Percentiles rank a stretch among this genome's conserved stretches.
Evolutionary conservation across 2,113 vertebrate species (phyloP).

Genomic region (Antigone vipio): DNA sequence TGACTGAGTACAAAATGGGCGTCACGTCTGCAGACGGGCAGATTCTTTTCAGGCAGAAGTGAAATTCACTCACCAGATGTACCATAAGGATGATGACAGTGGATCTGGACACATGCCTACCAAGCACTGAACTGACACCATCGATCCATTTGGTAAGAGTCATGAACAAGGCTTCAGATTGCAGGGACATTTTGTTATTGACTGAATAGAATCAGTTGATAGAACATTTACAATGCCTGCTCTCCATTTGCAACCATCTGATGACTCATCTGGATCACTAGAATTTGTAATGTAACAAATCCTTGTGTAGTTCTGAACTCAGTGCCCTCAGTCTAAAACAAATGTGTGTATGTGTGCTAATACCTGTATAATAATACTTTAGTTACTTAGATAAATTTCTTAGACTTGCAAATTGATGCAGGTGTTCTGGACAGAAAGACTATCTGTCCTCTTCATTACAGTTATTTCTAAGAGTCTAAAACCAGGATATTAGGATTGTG

Average conservation of each 20-base stretch:
- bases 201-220: fast-evolving
- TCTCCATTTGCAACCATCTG: not conserved
- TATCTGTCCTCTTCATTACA: not conserved
- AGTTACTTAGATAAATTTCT: not conserved
- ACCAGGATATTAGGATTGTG: not conserved
- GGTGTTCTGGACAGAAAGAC: not conserved
- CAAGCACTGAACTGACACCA: not conserved
- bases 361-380: not conserved
- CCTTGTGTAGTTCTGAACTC: not conserved
- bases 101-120: not conserved
- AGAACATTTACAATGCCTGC: not conserved
- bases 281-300: not conserved
- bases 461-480: not conserved
- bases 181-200: not conserved
- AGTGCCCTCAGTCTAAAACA: not conserved
- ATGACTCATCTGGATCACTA: not conserved
- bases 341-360: not conserved
- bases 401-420: not conserved
- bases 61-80: not conserved
- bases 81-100: not conserved
- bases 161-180: not conserved
- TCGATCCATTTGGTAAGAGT: not conserved
- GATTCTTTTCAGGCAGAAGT: not conserved
- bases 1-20: not conserved
- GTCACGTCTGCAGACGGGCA: not conserved